These are phyloP conservation scores for Nasonia oneida DNA, from an alignment of 2,888 invertebrate species.

Conservation along the genomic window DNA sequence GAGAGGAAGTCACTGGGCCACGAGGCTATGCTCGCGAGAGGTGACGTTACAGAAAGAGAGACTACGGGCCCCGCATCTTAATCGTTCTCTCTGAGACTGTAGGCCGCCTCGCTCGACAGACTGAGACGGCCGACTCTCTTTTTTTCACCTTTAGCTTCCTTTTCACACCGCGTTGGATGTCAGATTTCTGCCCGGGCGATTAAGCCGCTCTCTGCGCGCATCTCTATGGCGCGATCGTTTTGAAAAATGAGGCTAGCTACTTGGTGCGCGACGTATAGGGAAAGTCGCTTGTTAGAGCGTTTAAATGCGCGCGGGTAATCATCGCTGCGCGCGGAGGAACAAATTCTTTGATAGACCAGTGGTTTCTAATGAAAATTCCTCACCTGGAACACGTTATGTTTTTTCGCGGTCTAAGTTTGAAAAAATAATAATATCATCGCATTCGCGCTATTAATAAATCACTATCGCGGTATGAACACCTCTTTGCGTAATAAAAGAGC, in stretches of 20 bases:
- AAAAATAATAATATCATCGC: background rate
- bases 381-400: background rate
- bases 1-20: conserved; percentile 65
- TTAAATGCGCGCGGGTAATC: background rate
- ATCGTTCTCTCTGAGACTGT: conserved; percentile 59
- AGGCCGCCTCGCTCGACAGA: conserved; percentile 66
- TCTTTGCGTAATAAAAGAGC: background rate
- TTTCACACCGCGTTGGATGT: background rate
- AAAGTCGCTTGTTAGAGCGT: conserved; percentile 23
- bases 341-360: background rate
- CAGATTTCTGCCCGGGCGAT: conserved; percentile 9
- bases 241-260: conserved; percentile 20
- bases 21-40: conserved; percentile 53
- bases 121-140: conserved; percentile 63
- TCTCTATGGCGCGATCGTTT: background rate
- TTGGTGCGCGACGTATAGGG: background rate
- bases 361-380: background rate
- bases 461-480: background rate
- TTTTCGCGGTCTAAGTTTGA: background rate
- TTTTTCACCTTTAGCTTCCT: background rate
- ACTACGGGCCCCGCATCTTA: conserved; percentile 61
- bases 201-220: background rate
- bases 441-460: background rate
- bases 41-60: conserved; percentile 40
- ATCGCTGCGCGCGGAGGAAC: background rate